Evolutionary conservation across 2,888 invertebrate genomes (phyloP).

Genomic region (Conus canariensis): DNA sequence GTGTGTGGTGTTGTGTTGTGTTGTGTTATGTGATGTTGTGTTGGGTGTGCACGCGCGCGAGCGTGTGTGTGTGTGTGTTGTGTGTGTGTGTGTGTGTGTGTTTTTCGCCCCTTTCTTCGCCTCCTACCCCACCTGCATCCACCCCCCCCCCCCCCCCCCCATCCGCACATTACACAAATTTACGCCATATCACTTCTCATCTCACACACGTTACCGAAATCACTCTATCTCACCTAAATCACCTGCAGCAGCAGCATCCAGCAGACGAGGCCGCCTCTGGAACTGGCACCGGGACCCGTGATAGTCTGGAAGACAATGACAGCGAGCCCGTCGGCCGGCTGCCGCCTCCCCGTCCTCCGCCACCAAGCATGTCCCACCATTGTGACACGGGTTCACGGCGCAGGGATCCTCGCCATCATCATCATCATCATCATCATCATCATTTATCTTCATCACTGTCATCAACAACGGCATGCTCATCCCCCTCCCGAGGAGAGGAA

Average conservation of each 20-base stretch:
- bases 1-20: too few relatives aligned
- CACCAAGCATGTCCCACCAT: conserved; percentile 26
- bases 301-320: conserved; percentile 20
- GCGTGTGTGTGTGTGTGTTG: too few relatives aligned
- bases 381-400: conserved; percentile 13
- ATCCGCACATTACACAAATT: too few relatives aligned
- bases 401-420: neutral
- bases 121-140: too few relatives aligned
- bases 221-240: neutral
- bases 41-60: too few relatives aligned
- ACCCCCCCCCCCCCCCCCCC: too few relatives aligned
- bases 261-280: neutral
- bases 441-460: neutral
- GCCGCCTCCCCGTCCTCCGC: neutral
- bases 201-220: too few relatives aligned
- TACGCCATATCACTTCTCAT: too few relatives aligned
- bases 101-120: too few relatives aligned
- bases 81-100: too few relatives aligned
- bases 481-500: neutral
- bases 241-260: neutral
- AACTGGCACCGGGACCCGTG: conserved; percentile 34
- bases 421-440: neutral
- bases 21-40: too few relatives aligned
- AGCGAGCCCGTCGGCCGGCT: neutral
- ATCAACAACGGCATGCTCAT: neutral